Percentiles rank a stretch among this genome's conserved stretches.
Evolutionary conservation across 2,797 vertebrate species (phyloP).

Genomic region (Euthynnus affinis): DNA sequence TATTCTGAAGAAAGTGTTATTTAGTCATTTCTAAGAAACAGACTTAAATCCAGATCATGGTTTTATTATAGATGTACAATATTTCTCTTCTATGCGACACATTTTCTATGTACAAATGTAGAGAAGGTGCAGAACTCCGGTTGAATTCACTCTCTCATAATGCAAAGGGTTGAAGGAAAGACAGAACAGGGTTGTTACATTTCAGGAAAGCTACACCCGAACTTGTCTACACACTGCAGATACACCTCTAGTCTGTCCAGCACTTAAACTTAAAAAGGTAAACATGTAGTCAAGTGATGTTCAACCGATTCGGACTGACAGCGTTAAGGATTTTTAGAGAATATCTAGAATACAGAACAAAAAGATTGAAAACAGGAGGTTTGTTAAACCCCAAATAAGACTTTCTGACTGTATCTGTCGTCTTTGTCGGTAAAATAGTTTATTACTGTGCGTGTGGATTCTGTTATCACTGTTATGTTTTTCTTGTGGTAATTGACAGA

Average conservation of each 20-base stretch:
- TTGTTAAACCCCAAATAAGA: conserved; percentile 37
- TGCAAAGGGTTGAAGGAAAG: conserved; percentile 8
- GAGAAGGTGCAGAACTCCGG: conserved; percentile 24
- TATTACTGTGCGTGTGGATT: conserved; percentile 35
- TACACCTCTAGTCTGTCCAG: not conserved
- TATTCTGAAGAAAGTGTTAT: not conserved
- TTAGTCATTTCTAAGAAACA: conserved; percentile 19
- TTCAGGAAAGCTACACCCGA: conserved; percentile 4
- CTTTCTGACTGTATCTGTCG: conserved; percentile 15
- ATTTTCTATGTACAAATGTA: conserved; percentile 61
- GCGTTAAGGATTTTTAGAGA: not conserved
- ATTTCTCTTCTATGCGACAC: conserved; percentile 44
- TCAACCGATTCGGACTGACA: not conserved
- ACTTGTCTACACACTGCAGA: not conserved
- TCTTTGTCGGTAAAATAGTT: conserved; percentile 40
- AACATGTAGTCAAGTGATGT: conserved; percentile 15
- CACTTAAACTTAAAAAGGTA: conserved; percentile 14
- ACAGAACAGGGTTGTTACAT: conserved; percentile 17
- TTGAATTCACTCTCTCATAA: conserved; percentile 4
- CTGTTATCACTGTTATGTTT: not conserved
- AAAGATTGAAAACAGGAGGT: conserved; percentile 11
- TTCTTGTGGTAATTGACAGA: conserved; percentile 14
- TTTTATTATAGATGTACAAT: conserved; percentile 74
- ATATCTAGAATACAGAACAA: conserved; percentile 3
- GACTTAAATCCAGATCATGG: conserved; percentile 37